Base-by-base conservation (phyloP, 2,113 vertebrate species). In the Podocnemis expansa region DNA sequence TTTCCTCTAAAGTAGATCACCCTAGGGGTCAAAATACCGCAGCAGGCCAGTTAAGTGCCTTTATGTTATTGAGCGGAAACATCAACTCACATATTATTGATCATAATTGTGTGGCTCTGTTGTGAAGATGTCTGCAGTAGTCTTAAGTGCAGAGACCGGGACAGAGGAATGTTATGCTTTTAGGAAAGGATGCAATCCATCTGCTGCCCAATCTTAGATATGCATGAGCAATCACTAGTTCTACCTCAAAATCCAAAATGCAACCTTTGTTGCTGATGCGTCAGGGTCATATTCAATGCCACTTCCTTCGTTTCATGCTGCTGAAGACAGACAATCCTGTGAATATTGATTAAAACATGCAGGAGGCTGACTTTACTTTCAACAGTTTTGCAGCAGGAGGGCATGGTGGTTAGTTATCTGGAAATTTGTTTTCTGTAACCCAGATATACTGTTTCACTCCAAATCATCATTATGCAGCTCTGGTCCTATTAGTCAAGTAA, bases 31-130 rank as follows among this genome's bases (percentile, higher is more conserved):
- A 96, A 93, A 96, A 95, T 85, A 94, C 90, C 91, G 93, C 91
- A 93, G 91, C 95, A 87, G 88, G 91, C 80, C 89, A 95, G 94
- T 93, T 95, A 93, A 97, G 94, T 89, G 92, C 80, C 80, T 91
- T 6, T 80, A 91, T 47, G 82, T 80, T 94, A 97, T 34, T 90
- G 89, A 97, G 82, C 88, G 93, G 93, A 96, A 96, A 93, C 89
- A 96, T 93, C 94, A 97, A 87, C 91, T 96, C 95, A 67, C 96
- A 78, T 89, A 95, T 87, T 93, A 97, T 95, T 89, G 96, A 96
- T 97, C 91, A 88, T 29, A 96, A 89, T 91, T 56, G 89, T 58
- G 63, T 2, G 2, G 91, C 63, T 96, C 93, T 89, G 84, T 87
- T 84, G 90, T 93, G 91, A 96, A 94, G 82, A 93, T 60, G 78